phyloP scores from a whole-genome alignment of 2,113 vertebrate genomes.

The Pseudopipra pipra region DNA sequence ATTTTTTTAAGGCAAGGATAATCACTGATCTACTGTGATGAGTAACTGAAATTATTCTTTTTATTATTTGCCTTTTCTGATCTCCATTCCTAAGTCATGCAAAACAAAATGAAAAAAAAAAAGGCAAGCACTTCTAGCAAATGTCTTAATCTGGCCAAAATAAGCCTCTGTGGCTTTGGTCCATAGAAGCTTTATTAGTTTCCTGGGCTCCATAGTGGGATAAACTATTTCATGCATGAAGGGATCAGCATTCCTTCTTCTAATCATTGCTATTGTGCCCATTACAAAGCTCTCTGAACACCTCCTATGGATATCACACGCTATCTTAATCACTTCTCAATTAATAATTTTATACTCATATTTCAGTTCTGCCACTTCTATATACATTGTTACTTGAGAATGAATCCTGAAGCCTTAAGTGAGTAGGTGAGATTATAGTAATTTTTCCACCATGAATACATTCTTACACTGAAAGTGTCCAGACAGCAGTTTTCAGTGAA shows the following conservation, averaged over 20 bases:
- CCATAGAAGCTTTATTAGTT: conserved; percentile 35
- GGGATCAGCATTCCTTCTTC: conserved; percentile 49
- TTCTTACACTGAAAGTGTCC: background rate
- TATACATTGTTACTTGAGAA: background rate
- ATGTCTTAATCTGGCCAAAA: conserved; percentile 46
- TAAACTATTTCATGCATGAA: conserved; percentile 64
- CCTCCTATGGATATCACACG: conserved; percentile 23
- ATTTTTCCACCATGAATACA: background rate
- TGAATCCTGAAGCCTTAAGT: background rate
- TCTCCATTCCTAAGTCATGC: background rate
- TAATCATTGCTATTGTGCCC: conserved; percentile 52
- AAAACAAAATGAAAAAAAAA: background rate
- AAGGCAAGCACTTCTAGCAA: background rate
- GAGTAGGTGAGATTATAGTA: background rate
- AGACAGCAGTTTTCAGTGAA: background rate
- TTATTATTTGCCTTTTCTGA: background rate
- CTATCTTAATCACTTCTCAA: conserved; percentile 30
- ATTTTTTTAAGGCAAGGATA: background rate
- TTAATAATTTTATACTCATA: conserved; percentile 21
- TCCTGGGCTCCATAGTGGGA: conserved; percentile 26
- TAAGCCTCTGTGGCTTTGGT: conserved; percentile 17
- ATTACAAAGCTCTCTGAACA: conserved; percentile 34
- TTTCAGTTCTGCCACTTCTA: background rate
- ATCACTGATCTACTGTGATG: background rate
- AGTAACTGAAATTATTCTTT: background rate